A percentile compares a stretch with the other conserved stretches of the same genome.
Evolutionary conservation across 2,797 vertebrate genomes (phyloP).

Genomic region (Alfaro cultratus): DNA sequence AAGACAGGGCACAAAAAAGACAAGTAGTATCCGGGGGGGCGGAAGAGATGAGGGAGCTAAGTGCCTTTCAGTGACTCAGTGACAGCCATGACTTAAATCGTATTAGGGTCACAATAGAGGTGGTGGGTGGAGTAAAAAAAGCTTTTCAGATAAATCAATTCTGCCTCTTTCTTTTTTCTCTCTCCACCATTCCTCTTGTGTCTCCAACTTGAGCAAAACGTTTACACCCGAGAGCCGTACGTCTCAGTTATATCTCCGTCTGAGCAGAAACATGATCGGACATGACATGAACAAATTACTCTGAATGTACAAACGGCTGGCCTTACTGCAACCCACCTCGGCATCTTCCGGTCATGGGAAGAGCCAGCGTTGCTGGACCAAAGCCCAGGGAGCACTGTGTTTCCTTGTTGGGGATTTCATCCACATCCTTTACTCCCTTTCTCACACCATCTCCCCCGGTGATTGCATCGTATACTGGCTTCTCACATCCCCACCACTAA

Average conservation of each 20-base stretch:
- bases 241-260: conserved; percentile 12
- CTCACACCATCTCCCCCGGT: conserved; percentile 59
- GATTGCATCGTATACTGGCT: conserved; percentile 54
- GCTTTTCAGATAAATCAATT: conserved; percentile 78
- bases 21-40: background rate
- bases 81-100: conserved; percentile 73
- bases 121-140: conserved; percentile 59
- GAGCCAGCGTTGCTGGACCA: conserved; percentile 8
- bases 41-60: conserved; percentile 57
- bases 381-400: conserved; percentile 30
- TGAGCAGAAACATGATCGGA: conserved; percentile 26
- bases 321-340: conserved; percentile 20
- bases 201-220: background rate
- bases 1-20: background rate
- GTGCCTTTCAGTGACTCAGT: conserved; percentile 71
- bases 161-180: conserved; percentile 20
- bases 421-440: conserved; percentile 62
- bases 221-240: background rate
- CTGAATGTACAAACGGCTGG: conserved; percentile 35
- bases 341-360: conserved; percentile 30
- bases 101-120: conserved; percentile 74
- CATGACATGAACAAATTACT: conserved; percentile 36
- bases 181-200: background rate
- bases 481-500: conserved; percentile 64
- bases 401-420: conserved; percentile 62